These are phyloP conservation scores for Melanostigma gelatinosum DNA, from an alignment of 2,113 vertebrate genomes.

Conservation along the genomic window DNA sequence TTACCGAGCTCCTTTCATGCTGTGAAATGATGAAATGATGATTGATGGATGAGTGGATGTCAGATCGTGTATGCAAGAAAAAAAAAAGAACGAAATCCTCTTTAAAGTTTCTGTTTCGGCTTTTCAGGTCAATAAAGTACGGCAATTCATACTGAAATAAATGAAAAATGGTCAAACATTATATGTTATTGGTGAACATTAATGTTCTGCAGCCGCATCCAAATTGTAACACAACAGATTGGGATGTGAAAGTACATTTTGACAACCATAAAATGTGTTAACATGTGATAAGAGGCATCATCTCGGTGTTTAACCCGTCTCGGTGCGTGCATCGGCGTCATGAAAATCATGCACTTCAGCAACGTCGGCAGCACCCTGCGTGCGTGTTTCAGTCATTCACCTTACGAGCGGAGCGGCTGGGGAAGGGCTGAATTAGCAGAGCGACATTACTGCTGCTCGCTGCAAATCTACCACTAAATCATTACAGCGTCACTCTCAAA, in stretches of 20 bases:
- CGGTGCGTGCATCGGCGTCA: neutral
- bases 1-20: slow-evolving; percentile 41
- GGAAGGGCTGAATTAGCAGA: slow-evolving; percentile 64
- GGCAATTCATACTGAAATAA: neutral
- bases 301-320: slow-evolving; percentile 3
- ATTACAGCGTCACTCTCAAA: slow-evolving; percentile 61
- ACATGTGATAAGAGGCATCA: slow-evolving; percentile 7
- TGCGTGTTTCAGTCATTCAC: slow-evolving; percentile 52
- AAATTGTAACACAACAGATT: slow-evolving; percentile 35
- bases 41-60: slow-evolving; percentile 42
- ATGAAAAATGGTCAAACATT: neutral
- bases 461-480: slow-evolving; percentile 73
- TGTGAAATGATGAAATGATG: neutral
- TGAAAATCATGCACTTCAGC: slow-evolving; percentile 52
- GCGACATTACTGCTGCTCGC: slow-evolving; percentile 63
- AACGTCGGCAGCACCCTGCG: slow-evolving; percentile 38
- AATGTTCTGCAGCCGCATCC: neutral
- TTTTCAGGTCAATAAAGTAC: neutral
- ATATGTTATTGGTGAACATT: neutral
- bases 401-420: slow-evolving; percentile 39
- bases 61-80: neutral
- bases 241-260: slow-evolving; percentile 30
- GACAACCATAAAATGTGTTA: slow-evolving; percentile 34
- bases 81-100: neutral
- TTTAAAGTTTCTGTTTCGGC: neutral